A percentile compares a stretch with the other conserved stretches of the same genome.
Conservation (phyloP, 2,113 vertebrate genomes). For the Triplophysa rosa region DNA sequence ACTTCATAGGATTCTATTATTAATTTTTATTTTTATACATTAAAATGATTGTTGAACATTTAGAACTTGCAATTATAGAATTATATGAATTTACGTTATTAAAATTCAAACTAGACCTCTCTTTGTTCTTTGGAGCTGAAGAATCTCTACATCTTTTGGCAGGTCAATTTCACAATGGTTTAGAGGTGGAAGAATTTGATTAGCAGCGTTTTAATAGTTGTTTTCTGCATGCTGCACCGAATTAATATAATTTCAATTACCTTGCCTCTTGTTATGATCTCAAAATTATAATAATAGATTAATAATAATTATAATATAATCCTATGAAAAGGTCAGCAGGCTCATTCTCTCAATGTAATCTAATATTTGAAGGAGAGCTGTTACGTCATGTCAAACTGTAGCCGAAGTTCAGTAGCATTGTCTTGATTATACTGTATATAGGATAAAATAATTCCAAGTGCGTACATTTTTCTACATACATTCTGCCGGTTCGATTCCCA, state of each 20-base stretch:
- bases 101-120: not conserved
- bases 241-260: slow-evolving; percentile 23
- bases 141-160: too few relatives aligned
- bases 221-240: slow-evolving; percentile 21
- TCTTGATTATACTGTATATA: not conserved
- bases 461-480: too few relatives aligned
- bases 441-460: not conserved
- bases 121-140: not conserved
- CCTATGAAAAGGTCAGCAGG: slow-evolving; percentile 56
- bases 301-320: too few relatives aligned
- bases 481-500: too few relatives aligned
- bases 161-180: not conserved
- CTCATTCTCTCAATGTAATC: slow-evolving; percentile 45
- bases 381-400: not conserved
- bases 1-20: too few relatives aligned
- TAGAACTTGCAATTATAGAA: not conserved
- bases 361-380: slow-evolving; percentile 17
- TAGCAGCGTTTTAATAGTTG: slow-evolving; percentile 46
- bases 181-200: slow-evolving; percentile 12
- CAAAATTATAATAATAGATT: not conserved
- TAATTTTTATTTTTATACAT: too few relatives aligned
- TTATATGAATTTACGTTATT: too few relatives aligned
- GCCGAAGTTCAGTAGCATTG: too few relatives aligned
- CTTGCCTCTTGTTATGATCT: slow-evolving; percentile 42
- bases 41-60: too few relatives aligned